Percentiles rank a stretch among this genome's conserved stretches.
phyloP scores from a whole-genome alignment of 2,113 vertebrate species.

The Paradisaea rubra region DNA sequence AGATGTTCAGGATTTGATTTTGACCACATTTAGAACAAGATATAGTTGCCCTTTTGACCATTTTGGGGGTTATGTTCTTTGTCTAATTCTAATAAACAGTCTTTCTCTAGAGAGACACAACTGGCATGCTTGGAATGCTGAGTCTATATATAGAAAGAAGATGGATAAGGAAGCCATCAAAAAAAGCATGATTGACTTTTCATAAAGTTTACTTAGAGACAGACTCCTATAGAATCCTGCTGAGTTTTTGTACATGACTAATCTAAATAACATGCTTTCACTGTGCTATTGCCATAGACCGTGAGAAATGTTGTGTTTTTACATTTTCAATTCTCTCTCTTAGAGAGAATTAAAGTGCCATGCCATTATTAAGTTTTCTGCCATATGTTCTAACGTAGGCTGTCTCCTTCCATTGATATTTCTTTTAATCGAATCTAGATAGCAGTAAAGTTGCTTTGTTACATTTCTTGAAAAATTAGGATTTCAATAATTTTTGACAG shows the following conservation, averaged over 20 bases:
- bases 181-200: background rate
- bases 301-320: background rate
- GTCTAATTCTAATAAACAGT: background rate
- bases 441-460: background rate
- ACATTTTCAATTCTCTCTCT: background rate
- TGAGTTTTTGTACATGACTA: background rate
- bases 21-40: background rate
- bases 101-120: background rate
- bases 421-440: background rate
- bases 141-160: background rate
- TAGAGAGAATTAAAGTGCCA: background rate
- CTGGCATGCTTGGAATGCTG: background rate
- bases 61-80: background rate
- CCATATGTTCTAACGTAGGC: background rate
- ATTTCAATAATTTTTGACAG: background rate
- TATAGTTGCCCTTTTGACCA: background rate
- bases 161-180: background rate
- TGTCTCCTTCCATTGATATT: background rate
- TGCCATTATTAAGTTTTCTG: background rate
- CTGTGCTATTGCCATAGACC: background rate
- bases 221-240: background rate
- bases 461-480: background rate
- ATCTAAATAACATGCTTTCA: background rate
- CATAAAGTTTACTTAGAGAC: background rate
- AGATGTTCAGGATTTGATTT: background rate